Conservation (phyloP, 2,113 vertebrate species). For the Epinephelus lanceolatus region DNA sequence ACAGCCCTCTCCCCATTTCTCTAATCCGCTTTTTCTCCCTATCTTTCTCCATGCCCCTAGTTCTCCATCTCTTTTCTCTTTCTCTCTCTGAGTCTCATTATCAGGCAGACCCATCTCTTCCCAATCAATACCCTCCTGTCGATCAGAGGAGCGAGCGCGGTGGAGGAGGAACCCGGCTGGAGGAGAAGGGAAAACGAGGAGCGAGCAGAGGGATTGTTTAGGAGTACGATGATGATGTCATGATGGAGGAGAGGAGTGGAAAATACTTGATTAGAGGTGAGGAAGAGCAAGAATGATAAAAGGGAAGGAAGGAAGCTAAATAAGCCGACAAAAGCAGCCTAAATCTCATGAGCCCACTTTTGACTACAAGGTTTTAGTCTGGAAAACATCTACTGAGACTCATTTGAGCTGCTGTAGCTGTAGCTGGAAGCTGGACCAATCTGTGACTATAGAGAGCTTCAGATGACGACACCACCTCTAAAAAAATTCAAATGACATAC, state of each 20-base stretch:
- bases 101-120: conserved; percentile 70
- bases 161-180: conserved; percentile 2
- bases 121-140: conserved; percentile 77
- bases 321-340: not conserved
- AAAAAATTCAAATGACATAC: not conserved
- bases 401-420: not conserved
- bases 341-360: conserved; percentile 7
- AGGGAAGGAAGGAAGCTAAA: not conserved
- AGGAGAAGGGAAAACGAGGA: conserved; percentile 9
- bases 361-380: not conserved
- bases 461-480: not conserved
- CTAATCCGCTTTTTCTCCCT: conserved; percentile 72
- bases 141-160: conserved; percentile 51
- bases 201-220: conserved; percentile 1
- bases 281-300: not conserved
- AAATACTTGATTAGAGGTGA: not conserved
- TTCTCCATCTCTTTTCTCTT: conserved; percentile 44
- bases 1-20: conserved; percentile 36
- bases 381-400: conserved; percentile 12
- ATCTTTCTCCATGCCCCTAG: conserved; percentile 52
- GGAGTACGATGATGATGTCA: conserved; percentile 10
- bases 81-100: conserved; percentile 68
- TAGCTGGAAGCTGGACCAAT: not conserved
- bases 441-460: not conserved
- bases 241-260: conserved; percentile 6